Evolutionary conservation across 2,113 vertebrate species (phyloP).

Genomic region (rabbit (Oryctolagus cuniculus)): DNA sequence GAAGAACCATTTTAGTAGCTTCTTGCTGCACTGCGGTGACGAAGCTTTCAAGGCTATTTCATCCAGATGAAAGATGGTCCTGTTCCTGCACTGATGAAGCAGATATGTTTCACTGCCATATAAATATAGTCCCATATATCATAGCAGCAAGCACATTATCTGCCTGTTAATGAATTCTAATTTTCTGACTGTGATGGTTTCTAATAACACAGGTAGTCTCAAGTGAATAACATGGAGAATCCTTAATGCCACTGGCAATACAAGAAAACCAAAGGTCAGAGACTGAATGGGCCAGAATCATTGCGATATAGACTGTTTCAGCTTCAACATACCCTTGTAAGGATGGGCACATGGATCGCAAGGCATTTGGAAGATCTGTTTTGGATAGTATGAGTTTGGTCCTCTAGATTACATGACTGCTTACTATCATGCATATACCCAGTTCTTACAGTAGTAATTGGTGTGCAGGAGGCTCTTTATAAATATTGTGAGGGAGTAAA

Average conservation of each 20-base stretch:
- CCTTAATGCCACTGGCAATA: slow-evolving; percentile 52
- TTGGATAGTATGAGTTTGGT: not conserved
- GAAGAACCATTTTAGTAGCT: slow-evolving; percentile 84
- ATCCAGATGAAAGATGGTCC: slow-evolving; percentile 74
- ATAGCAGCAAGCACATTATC: slow-evolving; percentile 30
- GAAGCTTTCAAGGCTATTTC: slow-evolving; percentile 83
- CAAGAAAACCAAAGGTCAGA: slow-evolving; percentile 64
- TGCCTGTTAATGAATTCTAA: slow-evolving; percentile 56
- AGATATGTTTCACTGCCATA: slow-evolving; percentile 65
- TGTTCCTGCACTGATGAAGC: slow-evolving; percentile 74
- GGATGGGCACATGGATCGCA: not conserved
- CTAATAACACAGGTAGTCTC: slow-evolving; percentile 56
- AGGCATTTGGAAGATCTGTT: not conserved
- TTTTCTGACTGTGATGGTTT: slow-evolving; percentile 61
- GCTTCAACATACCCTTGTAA: not conserved
- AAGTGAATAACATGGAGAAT: slow-evolving; percentile 64
- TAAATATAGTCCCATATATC: slow-evolving; percentile 42
- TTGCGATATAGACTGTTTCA: not conserved
- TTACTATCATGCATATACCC: not conserved
- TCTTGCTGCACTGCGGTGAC: slow-evolving; percentile 85
- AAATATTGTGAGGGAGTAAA: slow-evolving; percentile 14
- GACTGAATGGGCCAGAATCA: slow-evolving; percentile 14
- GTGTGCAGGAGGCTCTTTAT: not conserved
- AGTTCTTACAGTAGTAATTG: slow-evolving; percentile 6
- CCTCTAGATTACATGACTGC: not conserved